Percentiles rank a stretch among this genome's conserved stretches.
Evolutionary conservation across 2,888 invertebrate species (phyloP).

Genomic region (Deilephila elpenor): DNA sequence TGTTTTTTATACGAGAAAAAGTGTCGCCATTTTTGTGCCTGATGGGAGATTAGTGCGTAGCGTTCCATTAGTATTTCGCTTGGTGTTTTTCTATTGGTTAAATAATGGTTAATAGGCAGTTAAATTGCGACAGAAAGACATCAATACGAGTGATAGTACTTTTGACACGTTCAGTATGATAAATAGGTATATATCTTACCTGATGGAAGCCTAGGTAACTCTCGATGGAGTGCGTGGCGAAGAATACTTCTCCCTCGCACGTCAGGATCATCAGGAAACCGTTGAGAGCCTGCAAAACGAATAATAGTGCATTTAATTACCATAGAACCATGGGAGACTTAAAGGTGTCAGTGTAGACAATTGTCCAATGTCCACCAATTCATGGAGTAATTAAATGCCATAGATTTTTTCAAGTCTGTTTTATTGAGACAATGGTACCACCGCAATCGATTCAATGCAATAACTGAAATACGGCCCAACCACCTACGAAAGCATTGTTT

Average conservation of each 20-base stretch:
- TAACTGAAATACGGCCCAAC: no score
- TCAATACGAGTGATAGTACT: no score
- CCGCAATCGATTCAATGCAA: no score
- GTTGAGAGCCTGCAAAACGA: constrained; percentile 94
- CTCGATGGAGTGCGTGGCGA: constrained; percentile 99
- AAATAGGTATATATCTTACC: constrained; percentile 84
- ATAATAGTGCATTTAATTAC: background rate
- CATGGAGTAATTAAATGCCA: no score
- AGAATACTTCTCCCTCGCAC: constrained; percentile 99
- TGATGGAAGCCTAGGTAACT: constrained; percentile 99
- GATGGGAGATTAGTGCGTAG: constrained; percentile 23
- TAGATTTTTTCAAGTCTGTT: no score
- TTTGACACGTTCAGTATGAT: no score
- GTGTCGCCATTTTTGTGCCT: constrained; percentile 19
- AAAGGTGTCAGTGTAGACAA: no score
- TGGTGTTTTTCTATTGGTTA: background rate
- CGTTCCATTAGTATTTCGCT: background rate
- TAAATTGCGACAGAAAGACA: background rate
- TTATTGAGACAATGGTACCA: no score
- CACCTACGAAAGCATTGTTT: no score
- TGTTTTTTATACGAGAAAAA: constrained; percentile 50
- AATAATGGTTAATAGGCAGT: background rate
- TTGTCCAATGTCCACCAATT: no score
- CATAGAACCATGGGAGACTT: no score
- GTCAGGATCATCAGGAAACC: constrained; percentile 99